Percentiles rank a stretch among this genome's conserved stretches.
Evolutionary conservation across 2,113 vertebrate genomes (phyloP).

Genomic region (Rhadina sibilatrix): DNA sequence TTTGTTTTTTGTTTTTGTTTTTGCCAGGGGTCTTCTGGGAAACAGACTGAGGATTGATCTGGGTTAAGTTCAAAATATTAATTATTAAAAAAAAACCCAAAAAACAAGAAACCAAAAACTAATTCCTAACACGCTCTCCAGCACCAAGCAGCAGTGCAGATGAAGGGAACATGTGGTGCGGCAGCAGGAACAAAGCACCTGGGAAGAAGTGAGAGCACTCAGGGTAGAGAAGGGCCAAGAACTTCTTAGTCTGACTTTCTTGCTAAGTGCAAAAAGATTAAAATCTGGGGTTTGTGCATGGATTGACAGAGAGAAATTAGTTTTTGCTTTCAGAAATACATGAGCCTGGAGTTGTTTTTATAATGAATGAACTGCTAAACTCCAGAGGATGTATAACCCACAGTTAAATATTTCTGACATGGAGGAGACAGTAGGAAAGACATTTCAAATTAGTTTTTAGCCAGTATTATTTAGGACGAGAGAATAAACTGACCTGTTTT

Average conservation of each 20-base stretch:
- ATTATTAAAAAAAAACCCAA: not conserved
- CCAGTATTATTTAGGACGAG: not conserved
- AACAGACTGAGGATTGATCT: not conserved
- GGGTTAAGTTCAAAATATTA: not conserved
- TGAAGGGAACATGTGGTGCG: fast-evolving
- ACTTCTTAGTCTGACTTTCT: not conserved
- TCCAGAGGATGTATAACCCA: not conserved
- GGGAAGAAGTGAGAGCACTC: not conserved
- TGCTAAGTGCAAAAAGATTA: not conserved
- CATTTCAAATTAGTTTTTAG: not conserved
- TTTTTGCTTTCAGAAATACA: not conserved
- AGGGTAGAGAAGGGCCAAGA: not conserved
- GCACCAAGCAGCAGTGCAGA: not conserved
- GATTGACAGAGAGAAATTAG: not conserved
- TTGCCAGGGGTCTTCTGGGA: not conserved
- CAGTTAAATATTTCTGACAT: not conserved
- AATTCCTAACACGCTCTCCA: not conserved
- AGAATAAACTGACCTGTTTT: not conserved
- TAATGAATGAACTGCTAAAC: not conserved
- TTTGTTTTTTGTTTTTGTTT: not conserved
- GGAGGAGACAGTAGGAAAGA: not conserved
- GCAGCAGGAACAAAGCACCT: not conserved
- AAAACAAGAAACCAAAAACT: too few species aligned
- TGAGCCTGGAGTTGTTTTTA: not conserved
- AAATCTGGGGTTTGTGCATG: not conserved